Evolutionary conservation across 2,888 invertebrate genomes (phyloP).

Genomic region (Pyralis farinalis): DNA sequence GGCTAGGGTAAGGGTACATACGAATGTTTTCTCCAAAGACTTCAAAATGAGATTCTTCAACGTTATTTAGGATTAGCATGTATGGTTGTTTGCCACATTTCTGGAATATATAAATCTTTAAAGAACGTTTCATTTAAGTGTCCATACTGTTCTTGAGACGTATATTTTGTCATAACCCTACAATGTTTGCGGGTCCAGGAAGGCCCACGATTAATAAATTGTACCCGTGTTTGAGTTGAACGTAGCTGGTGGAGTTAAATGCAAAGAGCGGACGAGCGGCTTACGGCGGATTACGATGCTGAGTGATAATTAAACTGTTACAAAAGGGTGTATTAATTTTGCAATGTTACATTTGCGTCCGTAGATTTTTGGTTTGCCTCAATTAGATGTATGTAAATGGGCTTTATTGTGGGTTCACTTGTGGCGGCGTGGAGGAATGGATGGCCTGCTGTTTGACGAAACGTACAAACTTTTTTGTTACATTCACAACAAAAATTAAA

Average conservation of each 20-base stretch:
- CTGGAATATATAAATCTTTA: too few relatives aligned
- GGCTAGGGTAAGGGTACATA: too few relatives aligned
- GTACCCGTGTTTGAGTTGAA: slow-evolving; percentile 18
- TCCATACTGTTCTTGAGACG: slow-evolving; percentile 50
- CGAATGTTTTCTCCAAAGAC: too few relatives aligned
- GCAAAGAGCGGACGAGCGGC: neutral
- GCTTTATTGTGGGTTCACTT: neutral
- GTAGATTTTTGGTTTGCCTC: neutral
- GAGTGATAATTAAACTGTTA: neutral
- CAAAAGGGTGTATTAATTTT: neutral
- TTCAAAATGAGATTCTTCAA: too few relatives aligned
- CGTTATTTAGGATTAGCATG: too few relatives aligned
- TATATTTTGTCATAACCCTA: slow-evolving; percentile 55
- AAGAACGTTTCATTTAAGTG: too few relatives aligned
- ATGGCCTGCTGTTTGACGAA: too few relatives aligned
- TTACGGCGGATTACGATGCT: neutral
- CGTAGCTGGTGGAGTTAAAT: slow-evolving; percentile 4
- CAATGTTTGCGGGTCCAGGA: slow-evolving; percentile 50
- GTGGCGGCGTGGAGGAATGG: too few relatives aligned
- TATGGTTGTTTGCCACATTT: too few relatives aligned
- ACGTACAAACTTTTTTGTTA: too few relatives aligned
- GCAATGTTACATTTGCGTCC: neutral
- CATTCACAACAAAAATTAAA: too few relatives aligned
- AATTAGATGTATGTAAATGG: neutral
- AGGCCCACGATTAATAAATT: slow-evolving; percentile 60